These are phyloP conservation scores for Formica selysi DNA, from an alignment of 1,140 invertebrate genomes.

Conservation along the genomic window DNA sequence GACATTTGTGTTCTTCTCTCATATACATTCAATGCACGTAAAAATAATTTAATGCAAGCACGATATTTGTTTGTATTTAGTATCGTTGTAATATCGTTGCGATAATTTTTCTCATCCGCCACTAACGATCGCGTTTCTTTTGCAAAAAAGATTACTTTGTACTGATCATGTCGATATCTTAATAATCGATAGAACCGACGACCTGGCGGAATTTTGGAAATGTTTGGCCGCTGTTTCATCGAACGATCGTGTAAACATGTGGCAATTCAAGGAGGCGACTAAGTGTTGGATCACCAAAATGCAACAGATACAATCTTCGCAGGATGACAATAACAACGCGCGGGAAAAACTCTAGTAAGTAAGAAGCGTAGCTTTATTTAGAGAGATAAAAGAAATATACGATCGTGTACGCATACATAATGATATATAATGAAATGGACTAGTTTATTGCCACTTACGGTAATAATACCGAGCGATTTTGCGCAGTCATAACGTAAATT, in stretches of 20 bases:
- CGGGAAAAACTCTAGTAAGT: conserved; percentile 26
- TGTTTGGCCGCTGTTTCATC: background rate
- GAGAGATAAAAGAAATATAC: background rate
- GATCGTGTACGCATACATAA: background rate
- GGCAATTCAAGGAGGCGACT: conserved; percentile 42
- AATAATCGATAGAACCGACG: conserved; percentile 22
- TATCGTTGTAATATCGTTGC: background rate
- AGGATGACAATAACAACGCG: conserved; percentile 4
- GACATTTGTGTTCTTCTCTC: background rate
- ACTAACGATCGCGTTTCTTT: background rate
- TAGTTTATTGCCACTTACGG: background rate
- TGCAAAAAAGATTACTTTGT: background rate
- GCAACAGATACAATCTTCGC: background rate
- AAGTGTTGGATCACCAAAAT: conserved; percentile 33
- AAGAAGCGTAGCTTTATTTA: background rate
- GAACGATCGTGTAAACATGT: conserved; percentile 16
- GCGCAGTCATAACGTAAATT: background rate
- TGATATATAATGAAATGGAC: background rate
- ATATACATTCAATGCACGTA: background rate
- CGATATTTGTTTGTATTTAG: background rate
- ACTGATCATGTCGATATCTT: background rate
- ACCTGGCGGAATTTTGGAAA: conserved; percentile 33
- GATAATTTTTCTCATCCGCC: background rate
- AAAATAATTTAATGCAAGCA: background rate
- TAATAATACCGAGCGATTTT: background rate